A percentile compares a stretch with the other conserved stretches of the same genome.
Conservation (phyloP, 2,888 invertebrate species). For the Nowickia ferox region DNA sequence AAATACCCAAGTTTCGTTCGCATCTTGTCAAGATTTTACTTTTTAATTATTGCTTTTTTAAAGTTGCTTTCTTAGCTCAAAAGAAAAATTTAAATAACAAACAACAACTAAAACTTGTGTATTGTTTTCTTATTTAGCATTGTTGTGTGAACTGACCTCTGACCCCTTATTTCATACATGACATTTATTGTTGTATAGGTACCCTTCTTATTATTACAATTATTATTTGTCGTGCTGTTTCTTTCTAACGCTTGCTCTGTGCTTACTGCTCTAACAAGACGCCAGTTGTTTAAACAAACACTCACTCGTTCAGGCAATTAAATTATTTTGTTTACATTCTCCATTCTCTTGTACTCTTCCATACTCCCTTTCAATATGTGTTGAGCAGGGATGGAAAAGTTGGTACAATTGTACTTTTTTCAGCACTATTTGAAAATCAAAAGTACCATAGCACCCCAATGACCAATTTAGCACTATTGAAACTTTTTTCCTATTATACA, state of each 20-base stretch:
- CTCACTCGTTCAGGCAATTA: conserved; percentile 24
- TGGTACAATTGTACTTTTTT: no score
- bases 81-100: neutral
- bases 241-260: neutral
- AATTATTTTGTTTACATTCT: neutral
- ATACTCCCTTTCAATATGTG: neutral
- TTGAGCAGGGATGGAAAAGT: no score
- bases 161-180: conserved; percentile 17
- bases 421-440: no score
- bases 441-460: no score
- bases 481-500: no score
- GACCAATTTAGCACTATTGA: no score
- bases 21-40: no score
- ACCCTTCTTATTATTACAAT: neutral
- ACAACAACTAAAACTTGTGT: neutral
- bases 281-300: conserved; percentile 45
- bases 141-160: conserved; percentile 52
- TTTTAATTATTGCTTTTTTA: no score
- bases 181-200: neutral
- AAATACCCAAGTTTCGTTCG: no score
- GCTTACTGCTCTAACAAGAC: conserved; percentile 15
- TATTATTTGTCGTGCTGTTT: neutral
- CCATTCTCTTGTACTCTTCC: neutral
- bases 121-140: conserved; percentile 20
- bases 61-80: no score